phyloP scores from a whole-genome alignment of 2,113 vertebrate genomes.

The Cyanocitta stelleri region DNA sequence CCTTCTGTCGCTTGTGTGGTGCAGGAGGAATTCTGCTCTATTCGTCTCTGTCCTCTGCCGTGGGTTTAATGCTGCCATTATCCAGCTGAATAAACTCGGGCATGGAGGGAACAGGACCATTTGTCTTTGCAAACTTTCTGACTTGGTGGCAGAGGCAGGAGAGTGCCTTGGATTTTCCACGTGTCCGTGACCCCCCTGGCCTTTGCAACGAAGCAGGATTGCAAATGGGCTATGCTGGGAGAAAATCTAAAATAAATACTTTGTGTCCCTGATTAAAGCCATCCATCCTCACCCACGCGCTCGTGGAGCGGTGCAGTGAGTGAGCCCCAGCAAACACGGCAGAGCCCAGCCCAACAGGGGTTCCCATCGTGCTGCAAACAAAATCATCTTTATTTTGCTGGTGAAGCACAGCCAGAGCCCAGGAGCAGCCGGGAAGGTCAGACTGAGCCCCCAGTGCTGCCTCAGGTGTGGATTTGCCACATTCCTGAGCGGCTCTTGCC shows the following conservation, averaged over 20 bases:
- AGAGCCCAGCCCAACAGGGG: neutral
- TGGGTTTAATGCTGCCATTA: neutral
- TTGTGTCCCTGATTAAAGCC: neutral
- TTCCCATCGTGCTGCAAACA: neutral
- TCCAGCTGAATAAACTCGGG: neutral
- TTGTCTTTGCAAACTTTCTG: neutral
- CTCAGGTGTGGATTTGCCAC: neutral
- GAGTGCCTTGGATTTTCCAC: neutral
- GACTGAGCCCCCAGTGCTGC: accelerated
- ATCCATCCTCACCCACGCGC: neutral
- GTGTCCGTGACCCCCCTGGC: neutral
- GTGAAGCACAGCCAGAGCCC: neutral
- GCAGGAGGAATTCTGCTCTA: neutral
- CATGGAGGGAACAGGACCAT: neutral
- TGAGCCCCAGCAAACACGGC: neutral
- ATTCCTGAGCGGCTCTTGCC: neutral
- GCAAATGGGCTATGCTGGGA: neutral
- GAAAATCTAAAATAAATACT: neutral
- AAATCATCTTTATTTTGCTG: neutral
- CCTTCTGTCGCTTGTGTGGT: neutral
- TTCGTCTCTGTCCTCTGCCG: neutral
- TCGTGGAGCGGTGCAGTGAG: neutral
- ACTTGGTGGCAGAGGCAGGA: neutral
- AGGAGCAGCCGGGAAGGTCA: neutral
- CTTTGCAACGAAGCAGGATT: neutral